Evolutionary conservation across 1,140 invertebrate species (phyloP), one percentile per base, ranked within the genome.

Genomic region (Diabrotica undecimpunctata): DNA sequence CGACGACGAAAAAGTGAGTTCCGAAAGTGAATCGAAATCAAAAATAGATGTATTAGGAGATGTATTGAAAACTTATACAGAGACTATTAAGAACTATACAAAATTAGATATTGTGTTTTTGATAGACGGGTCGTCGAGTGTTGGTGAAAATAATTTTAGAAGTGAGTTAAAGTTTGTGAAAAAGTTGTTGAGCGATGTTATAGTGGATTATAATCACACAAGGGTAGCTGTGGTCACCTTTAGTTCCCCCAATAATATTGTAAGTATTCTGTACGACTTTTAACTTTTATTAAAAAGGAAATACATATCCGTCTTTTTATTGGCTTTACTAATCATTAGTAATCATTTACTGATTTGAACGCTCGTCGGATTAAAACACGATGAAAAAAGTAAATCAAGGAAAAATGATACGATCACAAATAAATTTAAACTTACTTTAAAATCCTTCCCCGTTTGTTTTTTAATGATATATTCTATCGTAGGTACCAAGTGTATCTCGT

Each of bases 161-260:
- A 87, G 86, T 68, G 88, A 90, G 75, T 73, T 90, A 39, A 87
- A 85, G 70, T 90, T 91, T 74, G 88, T 90, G 5, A 84, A 84
- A 68, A 89, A 89, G 74, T 76, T 91, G 0, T 68, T 91, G n/a
- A 84, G 88, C 6, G 88, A 90, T 74, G 88, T 90, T 65, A 86
- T 84, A 0, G 85, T 90, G 4, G 85, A 86, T 58, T 80, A 81
- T 36, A 82, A 86, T 67, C 80, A 85, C 11, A 88, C 88, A 0
- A 78, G 87, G 65, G 84, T 90, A 5, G 83, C 87, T 4, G 77
- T 91, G 11, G 79, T 90, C 7, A 88, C 87, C 5, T 91, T 88
- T 74, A 86, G 87, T 46, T 88, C 87, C 4, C 80, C 79, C 56
- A 79, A 75, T 46, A 80, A 81, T 74, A 83, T 87, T 13, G 77